phyloP scores from a whole-genome alignment of 2,888 invertebrate species.

The Acleris holmiana region DNA sequence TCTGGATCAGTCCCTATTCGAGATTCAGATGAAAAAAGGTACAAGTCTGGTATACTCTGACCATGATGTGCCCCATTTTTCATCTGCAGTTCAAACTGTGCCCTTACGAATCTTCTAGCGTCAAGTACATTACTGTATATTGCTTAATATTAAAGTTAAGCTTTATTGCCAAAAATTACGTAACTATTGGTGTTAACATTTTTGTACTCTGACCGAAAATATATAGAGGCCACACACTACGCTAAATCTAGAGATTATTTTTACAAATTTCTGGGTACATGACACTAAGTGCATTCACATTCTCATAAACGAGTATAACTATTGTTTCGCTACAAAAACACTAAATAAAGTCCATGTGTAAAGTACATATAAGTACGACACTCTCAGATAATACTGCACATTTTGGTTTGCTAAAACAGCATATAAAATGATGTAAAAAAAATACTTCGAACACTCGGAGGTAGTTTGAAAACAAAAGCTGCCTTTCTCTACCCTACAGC shows the following conservation, averaged over 20 bases:
- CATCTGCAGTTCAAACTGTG: no score
- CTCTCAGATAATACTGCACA: constrained; percentile 31
- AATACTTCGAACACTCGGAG: constrained; percentile 35
- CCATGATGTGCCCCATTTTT: no score
- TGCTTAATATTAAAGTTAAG: background rate
- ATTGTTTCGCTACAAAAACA: background rate
- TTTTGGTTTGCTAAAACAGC: constrained; percentile 29
- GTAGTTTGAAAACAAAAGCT: constrained; percentile 34
- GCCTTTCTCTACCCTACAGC: constrained; percentile 24
- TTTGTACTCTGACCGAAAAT: background rate
- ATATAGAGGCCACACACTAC: background rate
- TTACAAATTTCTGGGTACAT: background rate
- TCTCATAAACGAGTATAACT: no score
- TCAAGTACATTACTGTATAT: no score
- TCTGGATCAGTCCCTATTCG: no score
- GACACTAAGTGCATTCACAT: background rate
- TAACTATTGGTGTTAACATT: background rate
- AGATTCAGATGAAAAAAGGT: no score
- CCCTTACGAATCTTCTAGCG: no score
- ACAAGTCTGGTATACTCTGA: no score
- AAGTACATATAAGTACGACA: constrained; percentile 18
- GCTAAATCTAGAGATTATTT: background rate
- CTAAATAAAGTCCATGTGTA: constrained; percentile 7
- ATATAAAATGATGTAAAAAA: constrained; percentile 29
- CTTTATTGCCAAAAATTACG: background rate